phyloP scores from a whole-genome alignment of 2,797 vertebrate genomes.

The Cyclura pinguis region DNA sequence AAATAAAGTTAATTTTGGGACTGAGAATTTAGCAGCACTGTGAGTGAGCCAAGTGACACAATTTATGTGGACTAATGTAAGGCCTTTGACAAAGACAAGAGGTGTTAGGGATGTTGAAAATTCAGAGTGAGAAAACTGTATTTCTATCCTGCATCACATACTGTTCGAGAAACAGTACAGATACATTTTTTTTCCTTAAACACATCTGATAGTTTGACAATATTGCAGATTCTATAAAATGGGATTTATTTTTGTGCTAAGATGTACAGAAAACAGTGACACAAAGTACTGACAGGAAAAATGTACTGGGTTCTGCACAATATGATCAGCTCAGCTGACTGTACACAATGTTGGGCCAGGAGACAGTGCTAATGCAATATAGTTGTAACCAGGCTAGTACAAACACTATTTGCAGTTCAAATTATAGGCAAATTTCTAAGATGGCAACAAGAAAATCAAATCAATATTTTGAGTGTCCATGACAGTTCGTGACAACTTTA shows the following conservation, averaged over 20 bases:
- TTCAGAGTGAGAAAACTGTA: neutral
- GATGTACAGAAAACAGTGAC: neutral
- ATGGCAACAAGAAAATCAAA: too few relatives aligned
- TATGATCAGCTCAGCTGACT: neutral
- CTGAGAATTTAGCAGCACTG: constrained; percentile 33
- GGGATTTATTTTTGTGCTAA: neutral
- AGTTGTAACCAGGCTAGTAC: too few relatives aligned
- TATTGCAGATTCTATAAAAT: neutral
- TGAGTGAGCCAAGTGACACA: constrained; percentile 47
- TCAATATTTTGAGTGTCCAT: too few relatives aligned
- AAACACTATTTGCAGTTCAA: too few relatives aligned
- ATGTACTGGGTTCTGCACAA: too few relatives aligned
- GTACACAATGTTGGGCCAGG: neutral
- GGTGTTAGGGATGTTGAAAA: constrained; percentile 49
- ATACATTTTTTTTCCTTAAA: neutral
- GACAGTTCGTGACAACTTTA: too few relatives aligned
- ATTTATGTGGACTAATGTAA: constrained; percentile 61
- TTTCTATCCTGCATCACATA: neutral
- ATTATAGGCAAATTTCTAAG: too few relatives aligned
- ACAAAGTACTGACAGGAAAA: neutral
- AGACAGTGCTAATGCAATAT: neutral
- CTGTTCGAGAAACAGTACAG: neutral
- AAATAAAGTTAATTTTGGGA: constrained; percentile 54
- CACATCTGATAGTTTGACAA: neutral
- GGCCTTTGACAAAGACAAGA: constrained; percentile 43